Percentiles rank a stretch among this genome's conserved stretches.
Evolutionary conservation across 2,113 vertebrate genomes (phyloP).

Genomic region (Tichodroma muraria): DNA sequence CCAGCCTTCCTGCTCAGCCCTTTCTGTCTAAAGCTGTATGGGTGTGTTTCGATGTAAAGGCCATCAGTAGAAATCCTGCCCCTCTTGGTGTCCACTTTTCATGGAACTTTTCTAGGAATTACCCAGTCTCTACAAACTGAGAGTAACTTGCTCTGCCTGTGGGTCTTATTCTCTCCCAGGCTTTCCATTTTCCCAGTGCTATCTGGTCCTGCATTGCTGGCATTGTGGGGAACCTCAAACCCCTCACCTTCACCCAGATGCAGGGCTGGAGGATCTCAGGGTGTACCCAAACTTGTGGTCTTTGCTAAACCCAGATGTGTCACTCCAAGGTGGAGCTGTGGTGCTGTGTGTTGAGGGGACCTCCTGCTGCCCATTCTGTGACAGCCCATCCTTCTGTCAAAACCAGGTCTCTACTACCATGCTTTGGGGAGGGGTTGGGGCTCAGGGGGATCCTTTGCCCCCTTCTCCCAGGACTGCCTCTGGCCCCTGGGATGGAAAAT

Average conservation of each 20-base stretch:
- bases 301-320: not conserved
- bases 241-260: not conserved
- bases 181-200: not conserved
- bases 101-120: not conserved
- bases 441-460: not conserved
- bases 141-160: not conserved
- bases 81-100: not conserved
- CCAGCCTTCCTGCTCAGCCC: not conserved
- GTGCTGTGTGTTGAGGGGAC: not conserved
- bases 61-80: not conserved
- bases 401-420: not conserved
- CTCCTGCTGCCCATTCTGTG: not conserved
- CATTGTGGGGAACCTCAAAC: not conserved
- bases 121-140: not conserved
- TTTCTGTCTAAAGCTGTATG: not conserved
- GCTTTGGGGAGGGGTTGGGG: rapidly evolving
- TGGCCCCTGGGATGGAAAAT: not conserved
- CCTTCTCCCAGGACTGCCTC: not conserved
- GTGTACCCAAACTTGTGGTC: not conserved
- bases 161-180: not conserved
- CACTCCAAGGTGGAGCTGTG: not conserved
- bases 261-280: not conserved
- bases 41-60: not conserved
- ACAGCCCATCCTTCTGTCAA: not conserved
- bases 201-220: not conserved